Base-by-base conservation (phyloP, 2,888 invertebrate genomes). In the Fissipunctia ypsillon region DNA sequence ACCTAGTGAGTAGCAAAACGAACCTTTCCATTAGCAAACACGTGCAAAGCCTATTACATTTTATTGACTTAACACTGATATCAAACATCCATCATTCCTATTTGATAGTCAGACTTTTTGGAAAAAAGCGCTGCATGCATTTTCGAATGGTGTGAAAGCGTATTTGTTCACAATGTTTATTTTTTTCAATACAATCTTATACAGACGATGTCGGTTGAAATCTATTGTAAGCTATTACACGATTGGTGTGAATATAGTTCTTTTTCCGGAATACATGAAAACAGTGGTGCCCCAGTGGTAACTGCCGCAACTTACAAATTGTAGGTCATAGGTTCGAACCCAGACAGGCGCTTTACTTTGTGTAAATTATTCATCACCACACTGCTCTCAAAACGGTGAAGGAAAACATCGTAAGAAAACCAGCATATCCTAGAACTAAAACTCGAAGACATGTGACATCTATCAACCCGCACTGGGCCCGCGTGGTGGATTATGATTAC, bases 91-190 rank as follows among this genome's bases (percentile, higher is more conserved):
- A 69, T 66, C n/a, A 50, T 22, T 28, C 19, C 12, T 45, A 28
- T 57, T 69, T 56, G 19, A 45, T 56, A 38, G 16, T 12, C 45
- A 25, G 4, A 25, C 22, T 38, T 38, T 38, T 38, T 43, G 16
- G 28, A 66, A 64, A 67, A 68, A 28, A 38, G 7, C 19, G 0
- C n/a, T 41, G 16, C 16, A 16, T 38, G 12, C n/a, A 57, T 48
- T 68, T 56, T 10, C 3, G 28, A 38, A 69, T 41, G 19, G 19
- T 2, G n/a, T 57, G 35, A 69, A 38, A 69, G 19, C 56, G 5
- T 45, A n/a, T 48, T 45, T 57, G 38, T 38, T 48, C 28, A 28
- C 71, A 69, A 35, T 35, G 45, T 69, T n/a, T 69, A 16, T 63
- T n/a, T 38, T 41, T 41, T 19, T 12, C 16, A 45, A 19, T n/a